These are phyloP conservation scores for Colinus virginianus DNA, from an alignment of 2,113 vertebrate species.

Conservation along the genomic window DNA sequence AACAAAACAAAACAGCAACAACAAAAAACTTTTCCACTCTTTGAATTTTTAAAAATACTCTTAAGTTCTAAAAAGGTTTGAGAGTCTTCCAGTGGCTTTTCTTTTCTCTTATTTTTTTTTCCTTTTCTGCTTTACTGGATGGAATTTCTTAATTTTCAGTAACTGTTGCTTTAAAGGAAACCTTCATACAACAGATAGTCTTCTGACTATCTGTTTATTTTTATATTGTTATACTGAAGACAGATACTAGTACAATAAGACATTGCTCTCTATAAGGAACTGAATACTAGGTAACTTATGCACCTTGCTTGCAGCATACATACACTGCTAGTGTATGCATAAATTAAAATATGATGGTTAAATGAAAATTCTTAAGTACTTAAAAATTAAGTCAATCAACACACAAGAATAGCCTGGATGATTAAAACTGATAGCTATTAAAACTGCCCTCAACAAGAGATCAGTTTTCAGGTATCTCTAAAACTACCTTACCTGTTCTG, in stretches of 20 bases:
- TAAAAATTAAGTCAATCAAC: neutral
- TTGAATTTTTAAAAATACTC: neutral
- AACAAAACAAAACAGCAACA: neutral
- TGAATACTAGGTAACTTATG: neutral
- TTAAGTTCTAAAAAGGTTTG: neutral
- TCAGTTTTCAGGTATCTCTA: neutral
- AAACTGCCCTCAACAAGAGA: neutral
- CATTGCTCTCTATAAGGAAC: neutral
- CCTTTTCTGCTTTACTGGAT: neutral
- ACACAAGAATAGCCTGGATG: neutral
- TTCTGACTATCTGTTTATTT: neutral
- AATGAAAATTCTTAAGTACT: neutral
- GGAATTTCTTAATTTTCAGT: neutral
- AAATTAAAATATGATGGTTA: neutral
- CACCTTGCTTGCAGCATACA: neutral
- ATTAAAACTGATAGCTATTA: neutral
- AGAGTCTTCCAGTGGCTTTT: neutral
- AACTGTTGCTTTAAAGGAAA: neutral
- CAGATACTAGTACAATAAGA: neutral
- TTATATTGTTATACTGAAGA: neutral
- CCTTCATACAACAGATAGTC: too few relatives aligned
- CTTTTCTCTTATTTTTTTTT: accelerated
- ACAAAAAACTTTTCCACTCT: neutral
- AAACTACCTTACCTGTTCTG: neutral
- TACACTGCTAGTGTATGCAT: neutral